These are phyloP conservation scores for Buphagus erythrorhynchus DNA, from an alignment of 2,797 vertebrate species.

Conservation along the genomic window DNA sequence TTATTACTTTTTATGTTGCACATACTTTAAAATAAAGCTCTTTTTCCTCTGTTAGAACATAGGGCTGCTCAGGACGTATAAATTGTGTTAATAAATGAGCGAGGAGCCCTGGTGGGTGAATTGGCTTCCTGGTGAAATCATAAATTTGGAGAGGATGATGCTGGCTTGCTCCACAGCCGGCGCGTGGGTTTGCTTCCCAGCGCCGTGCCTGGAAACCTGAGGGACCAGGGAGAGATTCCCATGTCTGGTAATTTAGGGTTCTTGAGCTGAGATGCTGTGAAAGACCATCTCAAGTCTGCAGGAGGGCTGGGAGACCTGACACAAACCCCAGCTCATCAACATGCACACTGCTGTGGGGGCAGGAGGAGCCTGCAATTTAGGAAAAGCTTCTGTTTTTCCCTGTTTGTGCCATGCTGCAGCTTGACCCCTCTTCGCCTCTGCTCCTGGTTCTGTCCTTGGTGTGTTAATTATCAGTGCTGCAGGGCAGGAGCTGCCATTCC, in stretches of 20 bases:
- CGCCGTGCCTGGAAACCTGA: background rate
- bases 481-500: background rate
- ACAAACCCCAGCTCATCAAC: background rate
- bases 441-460: background rate
- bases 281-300: background rate
- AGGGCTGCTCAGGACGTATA: background rate
- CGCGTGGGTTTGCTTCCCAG: background rate
- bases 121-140: conserved; percentile 49
- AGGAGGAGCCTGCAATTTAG: background rate
- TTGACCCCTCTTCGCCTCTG: background rate
- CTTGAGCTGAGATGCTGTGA: background rate
- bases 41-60: background rate
- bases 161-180: background rate
- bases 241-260: background rate
- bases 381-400: accelerated
- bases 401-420: background rate
- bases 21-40: background rate
- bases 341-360: accelerated
- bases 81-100: conserved; percentile 23
- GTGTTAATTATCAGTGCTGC: background rate
- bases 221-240: background rate
- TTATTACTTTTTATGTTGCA: background rate
- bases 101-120: conserved; percentile 26
- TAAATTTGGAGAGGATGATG: conserved; percentile 38
- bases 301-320: background rate